Evolutionary conservation across 2,888 invertebrate genomes (phyloP).

Genomic region (Pogonocherus hispidulus): DNA sequence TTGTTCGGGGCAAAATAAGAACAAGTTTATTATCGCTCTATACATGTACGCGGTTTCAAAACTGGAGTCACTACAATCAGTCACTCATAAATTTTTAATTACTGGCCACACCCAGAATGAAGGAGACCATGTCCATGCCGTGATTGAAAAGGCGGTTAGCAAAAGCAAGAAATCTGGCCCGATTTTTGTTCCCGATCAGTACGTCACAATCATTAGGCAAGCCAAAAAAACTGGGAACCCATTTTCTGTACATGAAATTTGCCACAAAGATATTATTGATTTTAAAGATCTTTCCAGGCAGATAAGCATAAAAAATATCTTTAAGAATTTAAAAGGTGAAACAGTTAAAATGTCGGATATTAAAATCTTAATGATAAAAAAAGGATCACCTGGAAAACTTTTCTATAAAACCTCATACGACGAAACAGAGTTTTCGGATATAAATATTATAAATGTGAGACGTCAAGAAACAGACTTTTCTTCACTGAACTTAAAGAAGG

Average conservation of each 20-base stretch:
- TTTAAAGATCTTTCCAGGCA: neutral
- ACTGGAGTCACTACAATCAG: conserved; percentile 8
- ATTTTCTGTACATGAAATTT: conserved; percentile 14
- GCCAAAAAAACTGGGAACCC: conserved; percentile 35
- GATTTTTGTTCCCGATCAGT: conserved; percentile 37
- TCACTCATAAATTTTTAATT: conserved; percentile 37
- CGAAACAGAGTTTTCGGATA: too few species aligned
- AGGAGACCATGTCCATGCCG: neutral
- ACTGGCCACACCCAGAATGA: conserved; percentile 11
- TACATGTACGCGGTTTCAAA: conserved; percentile 32
- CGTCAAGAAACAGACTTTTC: too few species aligned
- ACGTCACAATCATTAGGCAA: conserved; percentile 28
- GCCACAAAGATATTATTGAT: conserved; percentile 3
- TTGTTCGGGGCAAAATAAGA: conserved; percentile 42
- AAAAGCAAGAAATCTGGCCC: conserved; percentile 27
- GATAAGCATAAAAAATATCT: conserved; percentile 3
- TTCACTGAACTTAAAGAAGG: too few species aligned
- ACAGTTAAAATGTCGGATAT: neutral
- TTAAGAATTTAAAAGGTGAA: conserved; percentile 1
- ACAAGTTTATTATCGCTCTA: conserved; percentile 27
- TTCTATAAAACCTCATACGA: too few species aligned
- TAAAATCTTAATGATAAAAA: conserved; percentile 9
- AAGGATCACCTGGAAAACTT: neutral
- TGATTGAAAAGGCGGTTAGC: conserved; percentile 31
- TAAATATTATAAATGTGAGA: too few species aligned